phyloP scores from a whole-genome alignment of 1,140 invertebrate genomes.

The Drosophila biarmipes region DNA sequence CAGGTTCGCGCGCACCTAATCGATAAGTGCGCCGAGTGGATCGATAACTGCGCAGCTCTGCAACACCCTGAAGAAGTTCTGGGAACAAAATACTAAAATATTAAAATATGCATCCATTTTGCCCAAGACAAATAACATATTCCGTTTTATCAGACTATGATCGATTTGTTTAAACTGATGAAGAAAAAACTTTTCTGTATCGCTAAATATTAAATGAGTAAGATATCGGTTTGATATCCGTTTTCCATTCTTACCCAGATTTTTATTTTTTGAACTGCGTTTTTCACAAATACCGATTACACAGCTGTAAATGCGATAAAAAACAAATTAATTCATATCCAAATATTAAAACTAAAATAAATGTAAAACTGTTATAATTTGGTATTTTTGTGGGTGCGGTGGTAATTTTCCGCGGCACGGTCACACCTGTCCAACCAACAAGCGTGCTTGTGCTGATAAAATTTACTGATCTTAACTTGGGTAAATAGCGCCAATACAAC shows the following conservation, averaged over 20 bases:
- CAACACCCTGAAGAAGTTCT: background rate
- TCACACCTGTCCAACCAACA: background rate
- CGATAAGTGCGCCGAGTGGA: slow-evolving; percentile 3
- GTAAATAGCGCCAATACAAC: background rate
- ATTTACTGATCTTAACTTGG: slow-evolving; percentile 2
- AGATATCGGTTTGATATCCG: too few species aligned
- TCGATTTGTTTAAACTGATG: too few species aligned
- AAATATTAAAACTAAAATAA: too few species aligned
- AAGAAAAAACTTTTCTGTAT: too few species aligned
- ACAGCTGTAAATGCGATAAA: background rate
- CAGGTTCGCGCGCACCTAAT: background rate
- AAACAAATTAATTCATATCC: too few species aligned
- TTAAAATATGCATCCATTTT: too few species aligned
- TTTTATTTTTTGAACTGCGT: too few species aligned
- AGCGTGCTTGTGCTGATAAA: slow-evolving; percentile 2
- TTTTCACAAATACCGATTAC: too few species aligned
- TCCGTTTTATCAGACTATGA: too few species aligned
- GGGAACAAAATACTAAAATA: background rate
- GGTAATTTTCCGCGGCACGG: background rate
- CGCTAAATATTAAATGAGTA: too few species aligned
- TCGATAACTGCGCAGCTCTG: slow-evolving; percentile 5
- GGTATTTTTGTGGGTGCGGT: background rate
- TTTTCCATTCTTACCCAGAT: too few species aligned
- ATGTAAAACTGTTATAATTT: too few species aligned
- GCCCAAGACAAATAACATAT: background rate